phyloP scores from a whole-genome alignment of 2,113 vertebrate genomes.

The Rhinolophus ferrumequinum region DNA sequence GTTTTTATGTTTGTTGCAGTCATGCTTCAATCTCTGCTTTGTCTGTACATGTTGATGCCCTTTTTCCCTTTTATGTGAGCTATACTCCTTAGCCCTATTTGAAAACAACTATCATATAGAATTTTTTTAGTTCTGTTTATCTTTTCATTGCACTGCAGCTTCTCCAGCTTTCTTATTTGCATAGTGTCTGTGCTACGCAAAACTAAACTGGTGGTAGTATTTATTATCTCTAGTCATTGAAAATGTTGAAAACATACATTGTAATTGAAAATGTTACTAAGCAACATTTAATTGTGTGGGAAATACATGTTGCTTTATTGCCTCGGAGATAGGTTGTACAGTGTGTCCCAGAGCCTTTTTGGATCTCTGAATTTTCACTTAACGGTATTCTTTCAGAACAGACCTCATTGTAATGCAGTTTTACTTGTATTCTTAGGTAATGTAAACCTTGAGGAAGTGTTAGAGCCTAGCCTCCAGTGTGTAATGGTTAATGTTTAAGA shows the following conservation, averaged over 20 bases:
- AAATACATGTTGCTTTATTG: slow-evolving; percentile 44
- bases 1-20: slow-evolving; percentile 5
- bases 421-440: slow-evolving; percentile 27
- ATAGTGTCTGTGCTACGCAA: background rate
- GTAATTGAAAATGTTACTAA: slow-evolving; percentile 30
- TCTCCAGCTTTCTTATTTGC: slow-evolving; percentile 36
- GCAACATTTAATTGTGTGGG: background rate
- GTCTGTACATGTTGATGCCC: background rate
- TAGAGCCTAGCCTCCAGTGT: slow-evolving; percentile 35
- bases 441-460: slow-evolving; percentile 54
- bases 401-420: slow-evolving; percentile 32
- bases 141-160: slow-evolving; percentile 16
- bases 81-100: background rate
- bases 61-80: slow-evolving; percentile 5
- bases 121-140: background rate
- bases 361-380: background rate
- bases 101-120: background rate
- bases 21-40: background rate
- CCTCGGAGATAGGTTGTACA: background rate
- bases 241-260: background rate
- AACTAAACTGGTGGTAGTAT: background rate
- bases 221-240: slow-evolving; percentile 18
- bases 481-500: slow-evolving; percentile 68
- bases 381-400: slow-evolving; percentile 37
- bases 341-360: slow-evolving; percentile 27